A percentile compares a stretch with the other conserved stretches of the same genome.
phyloP scores from a whole-genome alignment of 2,888 invertebrate species.

The Rosalia funebris region DNA sequence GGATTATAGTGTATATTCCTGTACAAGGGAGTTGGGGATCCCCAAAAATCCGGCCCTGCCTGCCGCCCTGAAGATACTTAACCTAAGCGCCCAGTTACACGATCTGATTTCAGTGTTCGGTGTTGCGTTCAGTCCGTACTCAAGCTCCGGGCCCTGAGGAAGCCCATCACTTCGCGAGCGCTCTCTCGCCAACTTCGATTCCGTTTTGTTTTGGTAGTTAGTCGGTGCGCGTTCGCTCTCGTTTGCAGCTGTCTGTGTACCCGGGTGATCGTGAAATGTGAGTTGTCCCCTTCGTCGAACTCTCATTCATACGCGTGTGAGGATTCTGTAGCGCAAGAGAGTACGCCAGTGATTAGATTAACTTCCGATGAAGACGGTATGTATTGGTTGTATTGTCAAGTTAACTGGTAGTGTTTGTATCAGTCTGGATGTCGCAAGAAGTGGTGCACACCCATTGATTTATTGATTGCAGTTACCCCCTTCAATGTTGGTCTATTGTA shows the following conservation, averaged over 20 bases:
- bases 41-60: slow-evolving; percentile 13
- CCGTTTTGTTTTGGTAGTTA: slow-evolving; percentile 27
- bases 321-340: background rate
- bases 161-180: background rate
- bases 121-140: slow-evolving; percentile 10
- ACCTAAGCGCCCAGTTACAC: slow-evolving; percentile 4
- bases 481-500: too few species aligned
- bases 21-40: too few species aligned
- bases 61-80: background rate
- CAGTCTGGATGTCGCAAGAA: too few species aligned
- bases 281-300: slow-evolving; percentile 1
- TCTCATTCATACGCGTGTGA: slow-evolving; percentile 2
- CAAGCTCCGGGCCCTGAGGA: slow-evolving; percentile 10
- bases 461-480: too few species aligned
- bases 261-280: slow-evolving; percentile 14
- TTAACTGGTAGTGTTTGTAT: too few species aligned
- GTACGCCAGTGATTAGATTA: background rate
- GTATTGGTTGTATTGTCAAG: slow-evolving; percentile 1
- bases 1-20: too few species aligned
- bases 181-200: slow-evolving; percentile 9
- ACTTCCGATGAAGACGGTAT: slow-evolving; percentile 9
- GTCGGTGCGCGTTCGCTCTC: slow-evolving; percentile 29
- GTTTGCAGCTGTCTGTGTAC: slow-evolving; percentile 21
- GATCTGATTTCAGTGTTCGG: slow-evolving; percentile 9
- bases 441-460: too few species aligned